Base-by-base conservation (phyloP, 2,888 invertebrate species). In the Reticulitermes lucifugus region DNA sequence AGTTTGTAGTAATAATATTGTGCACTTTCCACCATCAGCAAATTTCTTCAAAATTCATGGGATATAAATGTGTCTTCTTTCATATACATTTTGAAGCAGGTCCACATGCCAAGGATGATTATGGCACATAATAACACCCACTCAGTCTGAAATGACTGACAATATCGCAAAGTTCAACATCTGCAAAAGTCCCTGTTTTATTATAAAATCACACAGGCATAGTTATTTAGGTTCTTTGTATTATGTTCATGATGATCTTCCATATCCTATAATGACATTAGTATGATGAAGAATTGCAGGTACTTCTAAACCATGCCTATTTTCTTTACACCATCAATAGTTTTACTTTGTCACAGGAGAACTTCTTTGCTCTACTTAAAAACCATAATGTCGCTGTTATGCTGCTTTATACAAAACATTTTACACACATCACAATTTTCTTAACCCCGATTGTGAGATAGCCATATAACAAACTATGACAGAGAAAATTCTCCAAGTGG, bases 401-500 rank as follows among this genome's bases (percentile, higher is more conserved):
- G 6, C n/a, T 65, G 14, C n/a, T 25, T 2, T n/a, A 1, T 55
- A 55, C 18, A 18, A 14, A 18, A 55, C 18, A 46, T 46, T 46
- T 12, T 6, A 46, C 12, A 46, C 46, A n/a, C 25, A 4, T 65
- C n/a, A 6, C n/a, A 65, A n/a, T 25, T 65, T 65, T 7, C 55
- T 55, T 65, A 10, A 9, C 25, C 25, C 6, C 25, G 25, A 65
- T 65, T 65, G 65, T 65, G 25, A 25, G n/a, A 12, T n/a, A 65
- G 25, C 9, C 25, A 25, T 10, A 65, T 65, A 55, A 9, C 25
- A 25, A 25, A 46, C 82, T 87, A 86, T n/a, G 81, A 79, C 22
- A 87, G 84, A n/a, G 71, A 85, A 82, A 88, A 89, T 70, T 87
- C 87, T 25, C 86, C 87, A 43, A 91, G 89, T 2, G 95, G 94